Evolutionary conservation across 2,888 invertebrate genomes (phyloP), one percentile per base, ranked within the genome.

Genomic region (Noctuana brunneofusca): DNA sequence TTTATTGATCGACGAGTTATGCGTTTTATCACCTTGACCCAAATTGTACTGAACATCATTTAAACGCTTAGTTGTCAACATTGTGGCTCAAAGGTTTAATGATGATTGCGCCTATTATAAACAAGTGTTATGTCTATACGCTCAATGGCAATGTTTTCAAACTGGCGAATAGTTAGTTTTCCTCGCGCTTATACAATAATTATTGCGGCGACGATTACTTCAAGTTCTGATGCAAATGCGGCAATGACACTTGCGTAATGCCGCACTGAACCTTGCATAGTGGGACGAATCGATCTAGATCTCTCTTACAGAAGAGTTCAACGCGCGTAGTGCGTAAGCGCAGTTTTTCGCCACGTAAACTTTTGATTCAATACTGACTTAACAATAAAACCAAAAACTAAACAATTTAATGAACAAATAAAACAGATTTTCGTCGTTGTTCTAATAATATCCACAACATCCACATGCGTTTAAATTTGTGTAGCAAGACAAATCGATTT

Each of bases 181-280:
- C 79, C 71, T 65, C 71, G 65, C 60, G 69, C 74, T 87, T 86
- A 84, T 82, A 83, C 80, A 86, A 86, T 82, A 79, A 82, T 82
- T 67, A 70, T 75, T 84, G 76, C 80, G 69, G 68, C 72, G 73
- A 69, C 74, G 73, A 78, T 81, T 76, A 75, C 78, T 71, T 70
- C 63, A 56, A 71, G 67, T 77, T 76, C 78, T 81, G 79, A 86
- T 87, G 86, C 83, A 87, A 87, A 87, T 87, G 71, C 79, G 78
- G 75, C 81, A 83, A 79, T 83, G 85, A 83, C 84, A 84, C 81
- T 87, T 87, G 75, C 80, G 76, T 76, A 84, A 87, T 70, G 65
- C 70, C 68, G 65, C 71, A 72, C 66, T 71, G 68, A 69, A 48
- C 38, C 52, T 62, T 64, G 57, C 58, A 57, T 59, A 64, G 63